Evolutionary conservation across 2,797 vertebrate genomes (phyloP).

Genomic region (Pseudochirops corinnae): DNA sequence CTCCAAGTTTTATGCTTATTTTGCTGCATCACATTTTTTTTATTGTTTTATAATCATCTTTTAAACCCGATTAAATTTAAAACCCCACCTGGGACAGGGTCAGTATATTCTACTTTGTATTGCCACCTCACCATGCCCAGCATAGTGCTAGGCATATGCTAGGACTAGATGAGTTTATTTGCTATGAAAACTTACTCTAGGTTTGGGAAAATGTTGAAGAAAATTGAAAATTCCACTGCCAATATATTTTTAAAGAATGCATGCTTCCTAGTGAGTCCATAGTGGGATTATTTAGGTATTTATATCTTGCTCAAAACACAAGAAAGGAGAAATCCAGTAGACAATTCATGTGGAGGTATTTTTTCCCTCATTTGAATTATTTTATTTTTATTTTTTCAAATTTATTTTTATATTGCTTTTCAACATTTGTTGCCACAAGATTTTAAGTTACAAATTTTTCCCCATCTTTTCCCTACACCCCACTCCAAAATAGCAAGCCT

Average conservation of each 20-base stretch:
- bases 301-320: slow-evolving; percentile 42
- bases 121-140: neutral
- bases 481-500: no score
- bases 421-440: no score
- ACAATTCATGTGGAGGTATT: neutral
- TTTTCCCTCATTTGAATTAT: no score
- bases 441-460: no score
- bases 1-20: neutral
- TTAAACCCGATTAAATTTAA: neutral
- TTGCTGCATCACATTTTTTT: neutral
- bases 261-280: slow-evolving; percentile 13
- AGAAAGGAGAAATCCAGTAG: slow-evolving; percentile 52
- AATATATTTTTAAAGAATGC: slow-evolving; percentile 1
- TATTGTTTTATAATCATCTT: neutral
- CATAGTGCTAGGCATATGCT: neutral
- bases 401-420: no score
- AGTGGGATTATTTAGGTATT: slow-evolving; percentile 7
- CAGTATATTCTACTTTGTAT: slow-evolving; percentile 20
- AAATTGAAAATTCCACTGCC: neutral
- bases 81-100: slow-evolving; percentile 4
- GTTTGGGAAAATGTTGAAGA: slow-evolving; percentile 45
- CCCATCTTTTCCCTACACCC: no score
- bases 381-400: no score
- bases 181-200: slow-evolving; percentile 6
- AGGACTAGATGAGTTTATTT: neutral